These are phyloP conservation scores for Elegia similella DNA, from an alignment of 2,888 invertebrate genomes.

Conservation along the genomic window DNA sequence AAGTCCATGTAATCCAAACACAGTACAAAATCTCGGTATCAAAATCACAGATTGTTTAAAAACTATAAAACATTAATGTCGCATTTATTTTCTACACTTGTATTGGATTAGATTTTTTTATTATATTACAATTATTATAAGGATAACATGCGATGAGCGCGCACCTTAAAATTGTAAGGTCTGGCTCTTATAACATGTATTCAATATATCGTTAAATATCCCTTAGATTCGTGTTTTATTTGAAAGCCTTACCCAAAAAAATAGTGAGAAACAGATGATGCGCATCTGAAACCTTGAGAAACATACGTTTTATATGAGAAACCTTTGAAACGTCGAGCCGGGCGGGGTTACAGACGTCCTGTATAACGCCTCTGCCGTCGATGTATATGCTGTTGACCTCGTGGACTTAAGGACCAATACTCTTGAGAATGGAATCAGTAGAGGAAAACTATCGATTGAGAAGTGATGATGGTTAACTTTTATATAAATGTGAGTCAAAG, in stretches of 20 bases:
- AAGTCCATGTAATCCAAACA: slow-evolving; percentile 9
- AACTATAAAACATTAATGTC: slow-evolving; percentile 35
- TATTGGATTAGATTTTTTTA: slow-evolving; percentile 34
- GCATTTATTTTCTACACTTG: slow-evolving; percentile 51
- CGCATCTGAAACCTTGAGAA: no score
- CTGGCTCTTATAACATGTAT: slow-evolving; percentile 41
- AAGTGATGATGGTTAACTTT: no score
- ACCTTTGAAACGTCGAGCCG: neutral
- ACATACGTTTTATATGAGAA: neutral
- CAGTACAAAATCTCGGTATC: slow-evolving; percentile 32
- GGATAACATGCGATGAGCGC: slow-evolving; percentile 51
- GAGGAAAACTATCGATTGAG: no score
- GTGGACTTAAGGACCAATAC: no score
- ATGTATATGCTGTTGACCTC: no score
- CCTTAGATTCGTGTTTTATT: slow-evolving; percentile 24
- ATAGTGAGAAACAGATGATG: neutral
- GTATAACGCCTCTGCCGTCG: no score
- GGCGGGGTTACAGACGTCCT: no score
- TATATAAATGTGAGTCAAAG: no score
- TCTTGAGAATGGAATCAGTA: no score
- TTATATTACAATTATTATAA: slow-evolving; percentile 29
- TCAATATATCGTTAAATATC: slow-evolving; percentile 60
- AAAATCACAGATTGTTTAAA: slow-evolving; percentile 51
- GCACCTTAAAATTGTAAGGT: slow-evolving; percentile 60
- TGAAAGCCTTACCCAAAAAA: neutral